phyloP scores from a whole-genome alignment of 2,888 invertebrate genomes.

The Fabriciana adippe region DNA sequence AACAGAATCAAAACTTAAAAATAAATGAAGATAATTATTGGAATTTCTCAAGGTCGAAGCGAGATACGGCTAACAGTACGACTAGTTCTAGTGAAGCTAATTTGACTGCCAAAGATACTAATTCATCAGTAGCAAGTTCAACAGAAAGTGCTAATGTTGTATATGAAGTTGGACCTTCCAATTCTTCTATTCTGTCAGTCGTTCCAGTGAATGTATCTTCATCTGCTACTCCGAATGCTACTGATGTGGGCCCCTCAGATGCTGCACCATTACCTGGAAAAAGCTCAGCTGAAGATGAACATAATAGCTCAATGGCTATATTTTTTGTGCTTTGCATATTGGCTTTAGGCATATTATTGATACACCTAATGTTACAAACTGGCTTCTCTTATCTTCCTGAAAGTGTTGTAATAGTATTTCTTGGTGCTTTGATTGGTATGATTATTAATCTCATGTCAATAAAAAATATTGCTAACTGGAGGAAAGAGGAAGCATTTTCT shows the following conservation, averaged over 20 bases:
- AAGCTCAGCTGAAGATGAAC: constrained; percentile 96
- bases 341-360: constrained; percentile 95
- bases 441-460: constrained; percentile 94
- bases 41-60: constrained; percentile 57
- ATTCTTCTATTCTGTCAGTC: constrained; percentile 59
- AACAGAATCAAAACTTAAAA: neutral
- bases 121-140: constrained; percentile 48
- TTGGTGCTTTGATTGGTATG: constrained; percentile 96
- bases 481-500: constrained; percentile 98
- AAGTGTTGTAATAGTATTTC: constrained; percentile 97
- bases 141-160: constrained; percentile 59
- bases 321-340: constrained; percentile 98
- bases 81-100: constrained; percentile 61
- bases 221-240: constrained; percentile 58
- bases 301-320: constrained; percentile 97
- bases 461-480: constrained; percentile 95
- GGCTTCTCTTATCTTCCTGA: constrained; percentile 98
- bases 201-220: constrained; percentile 64
- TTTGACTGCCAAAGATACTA: constrained; percentile 45
- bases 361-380: constrained; percentile 96
- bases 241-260: constrained; percentile 85
- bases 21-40: constrained; percentile 7
- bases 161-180: constrained; percentile 64
- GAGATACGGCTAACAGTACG: constrained; percentile 52
- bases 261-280: constrained; percentile 92